These are phyloP conservation scores for Oeneis ivallda DNA, from an alignment of 2,888 invertebrate genomes.

Conservation along the genomic window DNA sequence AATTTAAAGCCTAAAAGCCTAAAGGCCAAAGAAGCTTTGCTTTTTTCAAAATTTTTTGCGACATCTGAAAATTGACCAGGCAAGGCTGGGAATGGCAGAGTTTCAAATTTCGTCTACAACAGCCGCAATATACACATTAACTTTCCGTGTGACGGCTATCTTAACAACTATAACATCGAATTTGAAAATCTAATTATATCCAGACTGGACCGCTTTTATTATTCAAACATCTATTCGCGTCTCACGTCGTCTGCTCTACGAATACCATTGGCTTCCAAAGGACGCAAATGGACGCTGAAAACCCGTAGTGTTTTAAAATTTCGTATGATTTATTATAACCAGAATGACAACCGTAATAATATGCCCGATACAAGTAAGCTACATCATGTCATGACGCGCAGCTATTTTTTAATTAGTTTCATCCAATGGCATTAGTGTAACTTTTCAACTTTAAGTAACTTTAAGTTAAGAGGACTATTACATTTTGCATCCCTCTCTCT, in stretches of 20 bases:
- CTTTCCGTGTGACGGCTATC: background rate
- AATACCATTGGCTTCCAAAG: conserved; percentile 1
- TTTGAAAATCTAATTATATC: conserved; percentile 27
- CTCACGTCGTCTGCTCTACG: conserved; percentile 10
- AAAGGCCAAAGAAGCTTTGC: no score
- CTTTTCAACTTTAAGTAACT: no score
- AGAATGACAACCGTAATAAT: no score
- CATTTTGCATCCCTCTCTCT: no score
- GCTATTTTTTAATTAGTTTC: no score
- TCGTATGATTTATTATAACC: background rate
- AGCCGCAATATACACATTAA: background rate
- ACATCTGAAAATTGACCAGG: no score
- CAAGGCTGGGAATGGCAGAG: background rate
- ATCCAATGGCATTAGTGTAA: no score
- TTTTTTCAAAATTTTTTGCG: background rate
- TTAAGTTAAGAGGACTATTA: no score
- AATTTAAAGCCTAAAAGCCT: no score
- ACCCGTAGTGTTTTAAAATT: no score
- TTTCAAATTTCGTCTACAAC: background rate
- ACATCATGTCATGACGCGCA: no score
- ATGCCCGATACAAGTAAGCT: no score
- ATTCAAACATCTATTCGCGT: conserved; percentile 19
- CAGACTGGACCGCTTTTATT: conserved; percentile 23
- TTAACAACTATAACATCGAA: conserved; percentile 1
- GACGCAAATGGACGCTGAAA: background rate